A percentile compares a stretch with the other conserved stretches of the same genome.
These are phyloP conservation scores for Solenodon paradoxus DNA, from an alignment of 2,113 vertebrate genomes.

Conservation along the genomic window DNA sequence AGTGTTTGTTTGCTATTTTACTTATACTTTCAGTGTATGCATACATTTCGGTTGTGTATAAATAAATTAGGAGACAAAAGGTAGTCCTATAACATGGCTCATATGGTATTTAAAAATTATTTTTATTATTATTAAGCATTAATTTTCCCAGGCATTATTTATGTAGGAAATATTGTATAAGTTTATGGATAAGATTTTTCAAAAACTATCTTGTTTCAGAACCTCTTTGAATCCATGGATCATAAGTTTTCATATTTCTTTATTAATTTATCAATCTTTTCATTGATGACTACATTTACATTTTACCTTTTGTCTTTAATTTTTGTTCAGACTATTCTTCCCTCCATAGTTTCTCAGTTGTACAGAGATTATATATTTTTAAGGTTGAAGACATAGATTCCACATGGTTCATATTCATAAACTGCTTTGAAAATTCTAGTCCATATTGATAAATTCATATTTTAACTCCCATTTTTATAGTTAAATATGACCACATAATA, in stretches of 20 bases:
- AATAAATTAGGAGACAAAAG: not conserved
- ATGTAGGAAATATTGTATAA: not conserved
- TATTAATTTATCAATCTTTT: not conserved
- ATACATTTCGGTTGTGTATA: not conserved
- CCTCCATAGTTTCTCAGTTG: not conserved
- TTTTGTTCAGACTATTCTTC: not conserved
- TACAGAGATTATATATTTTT: not conserved
- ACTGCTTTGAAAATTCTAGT: not conserved
- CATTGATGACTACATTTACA: not conserved
- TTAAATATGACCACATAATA: not conserved
- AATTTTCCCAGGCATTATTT: not conserved
- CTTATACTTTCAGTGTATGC: not conserved
- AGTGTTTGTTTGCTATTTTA: not conserved
- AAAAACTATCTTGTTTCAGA: not conserved
- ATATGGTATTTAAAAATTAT: not conserved
- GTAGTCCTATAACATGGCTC: not conserved
- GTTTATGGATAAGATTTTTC: not conserved
- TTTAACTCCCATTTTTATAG: not conserved
- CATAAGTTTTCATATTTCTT: not conserved
- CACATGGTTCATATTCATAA: not conserved
- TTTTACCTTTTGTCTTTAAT: not conserved
- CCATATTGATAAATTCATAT: not conserved
- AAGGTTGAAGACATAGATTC: not conserved
- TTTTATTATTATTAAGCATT: not conserved
- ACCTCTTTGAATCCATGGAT: not conserved